Evolutionary conservation across 2,113 vertebrate species (phyloP).

Genomic region (Octodon degus): DNA sequence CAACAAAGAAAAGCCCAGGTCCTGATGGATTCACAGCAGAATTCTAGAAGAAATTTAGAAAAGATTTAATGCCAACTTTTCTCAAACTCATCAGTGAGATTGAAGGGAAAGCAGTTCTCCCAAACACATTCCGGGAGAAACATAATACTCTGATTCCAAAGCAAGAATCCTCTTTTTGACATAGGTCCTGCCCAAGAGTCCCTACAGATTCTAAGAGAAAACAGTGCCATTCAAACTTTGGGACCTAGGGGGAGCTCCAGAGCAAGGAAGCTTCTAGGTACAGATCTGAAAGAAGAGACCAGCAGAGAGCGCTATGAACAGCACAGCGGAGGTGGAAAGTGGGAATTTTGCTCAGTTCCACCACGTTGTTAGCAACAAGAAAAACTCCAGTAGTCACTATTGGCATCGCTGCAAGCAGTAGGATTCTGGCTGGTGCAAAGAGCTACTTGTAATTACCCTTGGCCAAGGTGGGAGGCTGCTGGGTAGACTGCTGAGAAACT

Average conservation of each 20-base stretch:
- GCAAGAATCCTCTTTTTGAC: slow-evolving; percentile 56
- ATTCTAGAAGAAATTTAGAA: no score
- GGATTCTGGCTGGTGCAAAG: slow-evolving; percentile 96
- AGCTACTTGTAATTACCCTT: slow-evolving; percentile 95
- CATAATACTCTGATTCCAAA: background rate
- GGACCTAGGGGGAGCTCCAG: slow-evolving; percentile 90
- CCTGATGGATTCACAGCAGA: no score
- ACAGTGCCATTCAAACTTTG: slow-evolving; percentile 93
- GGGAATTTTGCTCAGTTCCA: slow-evolving; percentile 90
- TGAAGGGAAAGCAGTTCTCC: no score
- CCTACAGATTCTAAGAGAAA: slow-evolving; percentile 79
- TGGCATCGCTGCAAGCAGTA: slow-evolving; percentile 95
- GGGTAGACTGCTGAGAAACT: slow-evolving; percentile 93
- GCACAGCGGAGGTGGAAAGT: slow-evolving; percentile 85
- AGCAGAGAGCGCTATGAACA: slow-evolving; percentile 72
- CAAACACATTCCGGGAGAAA: no score
- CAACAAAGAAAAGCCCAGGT: no score
- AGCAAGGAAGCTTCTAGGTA: slow-evolving; percentile 85
- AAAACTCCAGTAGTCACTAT: slow-evolving; percentile 90
- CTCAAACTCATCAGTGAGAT: no score
- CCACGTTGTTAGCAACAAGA: slow-evolving; percentile 88
- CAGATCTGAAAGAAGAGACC: slow-evolving; percentile 85
- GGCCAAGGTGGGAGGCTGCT: slow-evolving; percentile 95
- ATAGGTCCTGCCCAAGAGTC: background rate
- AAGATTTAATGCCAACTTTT: no score